Conservation (phyloP, 2,888 invertebrate species). For the Coenonympha arcania region DNA sequence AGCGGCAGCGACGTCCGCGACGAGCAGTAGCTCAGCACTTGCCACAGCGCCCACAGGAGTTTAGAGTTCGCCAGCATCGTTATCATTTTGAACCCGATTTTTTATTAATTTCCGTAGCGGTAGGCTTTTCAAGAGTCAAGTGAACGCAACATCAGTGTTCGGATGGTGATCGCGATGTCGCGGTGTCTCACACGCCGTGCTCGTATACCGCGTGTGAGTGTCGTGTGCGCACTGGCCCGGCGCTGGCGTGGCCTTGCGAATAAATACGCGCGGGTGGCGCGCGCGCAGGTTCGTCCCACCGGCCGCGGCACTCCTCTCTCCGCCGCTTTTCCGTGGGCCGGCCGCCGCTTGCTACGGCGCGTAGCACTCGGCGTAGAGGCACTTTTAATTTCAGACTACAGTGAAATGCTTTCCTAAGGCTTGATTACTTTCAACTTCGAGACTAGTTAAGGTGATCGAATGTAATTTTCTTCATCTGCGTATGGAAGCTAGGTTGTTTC, state of each 20-base stretch:
- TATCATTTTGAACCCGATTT: slow-evolving; percentile 46
- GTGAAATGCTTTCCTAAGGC: slow-evolving; percentile 11
- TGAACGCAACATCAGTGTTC: slow-evolving; percentile 56
- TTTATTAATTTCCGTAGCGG: slow-evolving; percentile 35
- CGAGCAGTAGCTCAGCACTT: slow-evolving; percentile 63
- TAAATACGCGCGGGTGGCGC: slow-evolving; percentile 65
- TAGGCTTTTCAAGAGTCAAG: slow-evolving; percentile 37
- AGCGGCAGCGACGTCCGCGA: slow-evolving; percentile 55
- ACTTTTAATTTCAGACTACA: slow-evolving; percentile 27
- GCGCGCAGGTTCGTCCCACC: slow-evolving; percentile 62
- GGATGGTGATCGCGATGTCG: slow-evolving; percentile 52
- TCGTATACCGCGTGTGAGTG: slow-evolving; percentile 65
- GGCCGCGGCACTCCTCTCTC: slow-evolving; percentile 62
- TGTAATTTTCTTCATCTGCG: background rate
- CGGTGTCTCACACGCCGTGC: slow-evolving; percentile 47
- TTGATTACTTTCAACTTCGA: background rate
- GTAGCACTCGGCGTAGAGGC: slow-evolving; percentile 49
- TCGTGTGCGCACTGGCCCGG: slow-evolving; percentile 68
- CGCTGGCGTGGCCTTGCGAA: slow-evolving; percentile 71
- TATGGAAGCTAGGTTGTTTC: background rate
- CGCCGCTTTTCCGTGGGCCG: slow-evolving; percentile 51
- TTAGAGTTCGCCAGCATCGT: slow-evolving; percentile 60
- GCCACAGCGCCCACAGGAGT: slow-evolving; percentile 71
- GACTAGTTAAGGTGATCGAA: background rate
- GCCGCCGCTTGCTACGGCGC: slow-evolving; percentile 48